phyloP scores from a whole-genome alignment of 2,888 invertebrate genomes.

The Tortrix viridana region DNA sequence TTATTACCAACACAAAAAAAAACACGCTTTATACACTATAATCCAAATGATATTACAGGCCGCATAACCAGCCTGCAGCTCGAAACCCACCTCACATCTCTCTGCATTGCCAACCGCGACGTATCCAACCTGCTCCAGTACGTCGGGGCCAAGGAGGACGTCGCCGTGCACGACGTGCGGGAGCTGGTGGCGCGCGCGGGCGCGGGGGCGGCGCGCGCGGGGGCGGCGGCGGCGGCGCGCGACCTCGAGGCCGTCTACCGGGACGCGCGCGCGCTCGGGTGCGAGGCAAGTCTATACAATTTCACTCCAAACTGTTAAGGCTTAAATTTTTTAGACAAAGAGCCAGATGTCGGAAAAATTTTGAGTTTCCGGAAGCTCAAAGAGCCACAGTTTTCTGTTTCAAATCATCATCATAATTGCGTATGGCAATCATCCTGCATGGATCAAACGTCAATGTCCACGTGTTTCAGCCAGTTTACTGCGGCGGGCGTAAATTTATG shows the following conservation, averaged over 20 bases:
- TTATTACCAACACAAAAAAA: too few relatives aligned
- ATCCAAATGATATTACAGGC: slow-evolving; percentile 50
- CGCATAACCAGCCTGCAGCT: slow-evolving; percentile 87
- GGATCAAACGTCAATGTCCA: too few relatives aligned
- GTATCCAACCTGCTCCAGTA: slow-evolving; percentile 82
- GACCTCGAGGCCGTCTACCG: slow-evolving; percentile 90
- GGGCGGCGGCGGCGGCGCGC: slow-evolving; percentile 87
- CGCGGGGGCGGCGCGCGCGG: slow-evolving; percentile 86
- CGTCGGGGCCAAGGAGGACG: slow-evolving; percentile 86
- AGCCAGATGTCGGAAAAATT: too few relatives aligned
- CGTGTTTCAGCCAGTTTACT: too few relatives aligned
- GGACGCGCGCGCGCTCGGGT: slow-evolving; percentile 89
- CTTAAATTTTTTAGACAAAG: too few relatives aligned
- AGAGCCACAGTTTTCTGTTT: too few relatives aligned
- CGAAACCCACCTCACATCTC: slow-evolving; percentile 86
- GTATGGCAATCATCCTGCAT: too few relatives aligned
- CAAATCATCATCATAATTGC: too few relatives aligned
- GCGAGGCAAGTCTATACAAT: slow-evolving; percentile 85
- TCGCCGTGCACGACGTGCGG: slow-evolving; percentile 79
- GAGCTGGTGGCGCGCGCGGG: slow-evolving; percentile 87
- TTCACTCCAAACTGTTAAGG: too few relatives aligned
- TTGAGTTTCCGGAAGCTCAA: too few relatives aligned
- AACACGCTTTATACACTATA: too few relatives aligned
- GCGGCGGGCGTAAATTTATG: too few relatives aligned
- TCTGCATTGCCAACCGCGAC: slow-evolving; percentile 87